Evolutionary conservation across 2,797 vertebrate species (phyloP), one percentile per base, ranked within the genome.

Genomic region (Novumbra hubbsi): DNA sequence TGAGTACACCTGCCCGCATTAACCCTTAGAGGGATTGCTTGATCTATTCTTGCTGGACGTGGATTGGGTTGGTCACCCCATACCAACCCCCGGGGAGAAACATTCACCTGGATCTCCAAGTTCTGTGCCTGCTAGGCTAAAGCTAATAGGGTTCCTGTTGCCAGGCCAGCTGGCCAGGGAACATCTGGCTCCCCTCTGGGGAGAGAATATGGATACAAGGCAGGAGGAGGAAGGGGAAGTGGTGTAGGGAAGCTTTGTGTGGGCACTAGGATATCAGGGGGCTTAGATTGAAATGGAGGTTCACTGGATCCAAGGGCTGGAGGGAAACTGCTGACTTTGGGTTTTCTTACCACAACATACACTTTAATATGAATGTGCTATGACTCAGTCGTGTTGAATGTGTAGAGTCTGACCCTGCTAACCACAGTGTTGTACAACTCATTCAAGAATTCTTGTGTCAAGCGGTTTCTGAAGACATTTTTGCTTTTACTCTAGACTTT

Each of bases 401-500:
- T 80, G 76, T 74, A 79, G 85, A 81, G 79, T 66, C 78, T 62
- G 48, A 78, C 79, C 60, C 14, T 24, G 60, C 1, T 27, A 24
- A 17, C 60, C 9, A 34, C 14, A 24, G 12, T 85, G 86, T 81
- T 86, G 84, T 11, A 34, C 41, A 7, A 21, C 28, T 49, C 67
- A 16, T 15, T 14, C 6, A 41, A 27, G 5, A 28, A 14, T 48
- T 14, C 27, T 41, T n/a, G 45, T 66, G 21, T 57, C 70, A 70
- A 52, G 24, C 27, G 65, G 34, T 70, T 41, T 67, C 64, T 15
- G 32, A 38, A 49, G 41, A 68, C 48, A 52, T 48, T 60, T 48
- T 62, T 28, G 83, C 82, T 88, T 81, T 89, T 86, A 87, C 16
- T 19, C 79, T 78, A 81, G 77, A 80, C 83, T 86, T 78, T 82